Evolutionary conservation across 2,888 invertebrate genomes (phyloP), one percentile per base, ranked within the genome.

Genomic region (Papilio protenor): DNA sequence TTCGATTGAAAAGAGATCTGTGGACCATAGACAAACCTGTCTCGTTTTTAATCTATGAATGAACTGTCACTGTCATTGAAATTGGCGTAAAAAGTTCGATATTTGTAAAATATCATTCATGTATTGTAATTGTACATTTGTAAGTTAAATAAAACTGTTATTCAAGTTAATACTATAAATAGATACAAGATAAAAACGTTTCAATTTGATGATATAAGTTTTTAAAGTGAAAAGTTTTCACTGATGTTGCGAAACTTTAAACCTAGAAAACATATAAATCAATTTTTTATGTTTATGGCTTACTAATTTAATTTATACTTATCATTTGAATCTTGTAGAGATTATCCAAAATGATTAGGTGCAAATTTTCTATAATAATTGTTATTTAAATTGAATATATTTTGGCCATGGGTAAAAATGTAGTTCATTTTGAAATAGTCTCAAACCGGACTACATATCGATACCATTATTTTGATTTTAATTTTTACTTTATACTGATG

Each of bases 1-100:
- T 66, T 33, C 21, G 66, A 45, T 69, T 69, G 21, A 69, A 69
- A 69, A 69, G 66, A 69, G 45, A 69, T 69, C 64, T 45, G 66
- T 21, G 21, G 21, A 45, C 66, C 21, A 69, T 66, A 66, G 40
- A 66, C 66, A 66, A 66, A 45, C 66, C 66, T 69, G 45, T 69
- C 66, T 45, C 66, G 11, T 69, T 69, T 69, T 69, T 69, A 69
- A 45, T 69, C 45, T n/a, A 18, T 69, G 66, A 69, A 69, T 11
- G 66, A 69, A 69, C 66, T 69, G 66, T 45, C 45, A 40, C 45
- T 69, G 21, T 45, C n/a, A 66, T n/a, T 66, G 8, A 23, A 59
- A n/a, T 40, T 45, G n/a, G 18, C 66, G 45, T n/a, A 18, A 45
- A 66, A 21, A 21, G 66, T 69, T 45, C 40, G 66, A 45, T 69